Evolutionary conservation across 2,797 vertebrate genomes (phyloP).

Genomic region (Nannoperca australis): DNA sequence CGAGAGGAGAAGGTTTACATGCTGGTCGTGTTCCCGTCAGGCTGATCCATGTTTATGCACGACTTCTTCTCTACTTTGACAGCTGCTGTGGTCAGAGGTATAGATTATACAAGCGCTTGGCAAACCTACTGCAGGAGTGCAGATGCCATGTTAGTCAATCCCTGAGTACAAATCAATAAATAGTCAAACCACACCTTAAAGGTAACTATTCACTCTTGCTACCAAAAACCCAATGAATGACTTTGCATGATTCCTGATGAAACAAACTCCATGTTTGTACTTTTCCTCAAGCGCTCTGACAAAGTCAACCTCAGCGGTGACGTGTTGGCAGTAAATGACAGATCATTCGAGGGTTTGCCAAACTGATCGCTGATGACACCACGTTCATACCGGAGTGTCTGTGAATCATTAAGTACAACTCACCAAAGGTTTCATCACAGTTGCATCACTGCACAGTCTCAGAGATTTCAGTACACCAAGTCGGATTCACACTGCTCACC

Average conservation of each 20-base stretch:
- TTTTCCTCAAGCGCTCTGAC: background rate
- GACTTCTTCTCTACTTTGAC: conserved; percentile 52
- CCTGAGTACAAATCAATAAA: conserved; percentile 2
- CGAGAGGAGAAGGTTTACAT: conserved; percentile 43
- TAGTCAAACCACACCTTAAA: background rate
- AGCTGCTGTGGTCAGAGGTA: conserved; percentile 55
- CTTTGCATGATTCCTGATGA: background rate
- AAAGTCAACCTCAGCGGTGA: background rate
- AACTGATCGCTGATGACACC: background rate
- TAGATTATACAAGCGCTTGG: conserved; percentile 27
- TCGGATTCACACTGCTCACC: background rate
- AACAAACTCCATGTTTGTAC: background rate
- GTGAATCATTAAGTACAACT: background rate
- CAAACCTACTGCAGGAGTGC: background rate
- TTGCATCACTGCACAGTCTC: background rate
- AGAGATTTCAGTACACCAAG: too few species aligned
- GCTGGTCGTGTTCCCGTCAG: conserved; percentile 52
- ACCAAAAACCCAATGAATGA: conserved; percentile 7
- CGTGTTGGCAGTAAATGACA: background rate
- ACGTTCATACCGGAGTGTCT: background rate
- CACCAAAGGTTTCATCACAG: background rate
- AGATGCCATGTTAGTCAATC: background rate
- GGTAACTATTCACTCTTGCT: background rate
- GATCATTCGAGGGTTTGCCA: background rate
- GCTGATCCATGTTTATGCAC: conserved; percentile 54